These are phyloP conservation scores for Eleutherodactylus coqui DNA, from an alignment of 2,797 vertebrate species.

Conservation along the genomic window DNA sequence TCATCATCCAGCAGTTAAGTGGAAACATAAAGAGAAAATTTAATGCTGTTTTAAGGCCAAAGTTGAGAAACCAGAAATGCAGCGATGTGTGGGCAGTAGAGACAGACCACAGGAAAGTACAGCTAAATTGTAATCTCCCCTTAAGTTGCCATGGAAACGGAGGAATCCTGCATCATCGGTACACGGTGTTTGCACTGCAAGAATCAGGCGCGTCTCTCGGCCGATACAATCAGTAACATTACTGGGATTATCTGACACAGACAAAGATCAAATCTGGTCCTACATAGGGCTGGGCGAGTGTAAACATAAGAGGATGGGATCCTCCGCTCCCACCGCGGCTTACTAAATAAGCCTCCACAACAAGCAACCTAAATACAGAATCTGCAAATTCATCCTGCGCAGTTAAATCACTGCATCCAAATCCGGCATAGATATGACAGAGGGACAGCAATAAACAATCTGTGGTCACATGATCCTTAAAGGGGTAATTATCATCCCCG, in stretches of 20 bases:
- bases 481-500: not conserved
- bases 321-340: not conserved
- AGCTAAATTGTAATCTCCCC: conserved; percentile 57
- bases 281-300: not conserved
- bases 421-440: not conserved
- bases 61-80: conserved; percentile 43
- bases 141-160: conserved; percentile 58
- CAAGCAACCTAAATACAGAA: too few species aligned
- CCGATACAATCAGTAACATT: conserved; percentile 51
- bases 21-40: conserved; percentile 26
- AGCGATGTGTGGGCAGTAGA: conserved; percentile 50
- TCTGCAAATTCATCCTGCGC: not conserved
- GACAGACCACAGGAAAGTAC: conserved; percentile 49
- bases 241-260: conserved; percentile 51
- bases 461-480: not conserved
- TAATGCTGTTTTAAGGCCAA: conserved; percentile 39
- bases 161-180: conserved; percentile 54
- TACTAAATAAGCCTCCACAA: not conserved
- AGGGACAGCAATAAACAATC: not conserved
- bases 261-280: conserved; percentile 24
- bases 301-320: conserved; percentile 20
- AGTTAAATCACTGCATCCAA: not conserved
- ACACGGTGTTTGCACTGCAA: conserved; percentile 38
- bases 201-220: conserved; percentile 48
- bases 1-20: not conserved